phyloP scores from a whole-genome alignment of 1,140 invertebrate species.

The Drosophila bipectinata region DNA sequence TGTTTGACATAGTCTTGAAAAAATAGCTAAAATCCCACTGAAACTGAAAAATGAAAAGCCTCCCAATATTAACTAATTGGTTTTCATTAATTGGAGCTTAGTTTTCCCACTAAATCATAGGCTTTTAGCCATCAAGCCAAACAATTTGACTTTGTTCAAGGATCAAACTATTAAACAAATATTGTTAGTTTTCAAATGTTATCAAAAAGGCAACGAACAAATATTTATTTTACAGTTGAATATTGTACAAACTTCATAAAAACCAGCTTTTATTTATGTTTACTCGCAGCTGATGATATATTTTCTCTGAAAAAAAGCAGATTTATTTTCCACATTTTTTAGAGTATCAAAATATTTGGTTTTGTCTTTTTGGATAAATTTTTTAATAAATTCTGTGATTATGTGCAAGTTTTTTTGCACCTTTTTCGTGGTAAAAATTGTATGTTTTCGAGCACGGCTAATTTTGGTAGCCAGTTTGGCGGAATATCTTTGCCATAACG shows the following conservation, averaged over 20 bases:
- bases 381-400: conserved; percentile 73
- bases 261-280: not conserved
- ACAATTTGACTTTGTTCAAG: not conserved
- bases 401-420: conserved; percentile 34
- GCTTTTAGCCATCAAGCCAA: not conserved
- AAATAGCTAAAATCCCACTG: too few relatives aligned
- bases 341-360: not conserved
- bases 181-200: not conserved
- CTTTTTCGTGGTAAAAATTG: conserved; percentile 14
- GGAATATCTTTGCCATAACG: conserved; percentile 20
- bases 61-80: too few relatives aligned
- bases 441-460: conserved; percentile 22
- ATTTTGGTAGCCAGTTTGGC: conserved; percentile 27
- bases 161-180: not conserved
- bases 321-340: not conserved
- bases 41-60: too few relatives aligned
- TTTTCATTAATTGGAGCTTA: not conserved
- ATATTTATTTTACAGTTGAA: not conserved
- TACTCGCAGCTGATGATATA: too few relatives aligned
- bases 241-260: not conserved
- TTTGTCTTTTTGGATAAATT: not conserved
- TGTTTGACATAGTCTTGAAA: too few relatives aligned
- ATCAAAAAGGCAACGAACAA: too few relatives aligned
- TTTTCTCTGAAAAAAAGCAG: too few relatives aligned
- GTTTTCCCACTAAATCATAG: not conserved